These are phyloP conservation scores for Ageneiosus marmoratus DNA, from an alignment of 2,113 vertebrate genomes.

Conservation along the genomic window DNA sequence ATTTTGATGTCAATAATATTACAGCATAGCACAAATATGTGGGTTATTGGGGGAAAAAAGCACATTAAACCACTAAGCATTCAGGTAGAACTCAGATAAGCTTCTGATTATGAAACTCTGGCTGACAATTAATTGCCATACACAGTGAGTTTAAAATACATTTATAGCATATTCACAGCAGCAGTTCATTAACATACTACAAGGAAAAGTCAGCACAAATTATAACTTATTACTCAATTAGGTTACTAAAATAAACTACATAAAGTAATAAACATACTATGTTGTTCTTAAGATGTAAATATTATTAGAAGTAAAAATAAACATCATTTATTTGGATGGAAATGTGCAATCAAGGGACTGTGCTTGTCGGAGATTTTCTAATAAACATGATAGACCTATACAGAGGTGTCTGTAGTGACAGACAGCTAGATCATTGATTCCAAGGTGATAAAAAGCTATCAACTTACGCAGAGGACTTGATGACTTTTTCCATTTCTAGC, in stretches of 20 bases:
- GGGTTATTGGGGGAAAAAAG: neutral
- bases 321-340: neutral
- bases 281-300: neutral
- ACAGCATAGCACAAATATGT: neutral
- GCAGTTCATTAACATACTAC: neutral
- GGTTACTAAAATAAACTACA: neutral
- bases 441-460: neutral
- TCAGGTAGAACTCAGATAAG: neutral
- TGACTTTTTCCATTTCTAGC: constrained; percentile 74
- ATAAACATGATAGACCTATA: neutral
- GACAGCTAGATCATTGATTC: neutral
- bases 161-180: neutral
- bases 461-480: constrained; percentile 83
- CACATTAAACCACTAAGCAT: neutral
- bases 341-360: neutral
- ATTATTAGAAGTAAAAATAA: neutral
- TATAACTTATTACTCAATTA: neutral
- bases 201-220: neutral
- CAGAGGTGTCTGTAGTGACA: neutral
- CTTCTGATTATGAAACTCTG: neutral
- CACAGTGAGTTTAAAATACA: neutral
- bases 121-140: neutral
- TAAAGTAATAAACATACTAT: neutral
- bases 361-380: neutral
- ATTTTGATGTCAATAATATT: neutral